phyloP scores from a whole-genome alignment of 2,113 vertebrate species.

The Pterocles orientalis region DNA sequence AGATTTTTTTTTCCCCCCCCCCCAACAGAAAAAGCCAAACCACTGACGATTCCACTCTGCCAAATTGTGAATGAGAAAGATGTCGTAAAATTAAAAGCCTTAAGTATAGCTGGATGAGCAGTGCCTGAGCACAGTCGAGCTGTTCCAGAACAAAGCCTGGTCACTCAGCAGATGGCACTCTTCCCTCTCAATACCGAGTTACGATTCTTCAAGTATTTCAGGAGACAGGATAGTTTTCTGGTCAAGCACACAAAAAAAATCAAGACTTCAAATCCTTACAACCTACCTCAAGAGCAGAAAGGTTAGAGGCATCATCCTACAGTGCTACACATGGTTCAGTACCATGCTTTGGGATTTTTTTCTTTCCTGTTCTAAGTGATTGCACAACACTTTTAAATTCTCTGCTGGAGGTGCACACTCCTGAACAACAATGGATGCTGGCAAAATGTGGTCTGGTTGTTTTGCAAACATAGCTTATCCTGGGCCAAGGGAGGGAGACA shows the following conservation, averaged over 20 bases:
- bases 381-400: background rate
- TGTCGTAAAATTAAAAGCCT: fast-evolving
- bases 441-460: background rate
- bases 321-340: fast-evolving
- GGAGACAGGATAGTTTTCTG: fast-evolving
- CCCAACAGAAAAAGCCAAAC: background rate
- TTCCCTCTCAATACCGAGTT: background rate
- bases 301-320: background rate
- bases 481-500: background rate
- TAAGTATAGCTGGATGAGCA: fast-evolving
- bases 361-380: background rate
- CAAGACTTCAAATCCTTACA: background rate
- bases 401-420: background rate
- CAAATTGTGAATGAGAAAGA: fast-evolving
- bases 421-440: background rate
- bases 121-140: background rate
- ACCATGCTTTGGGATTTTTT: background rate
- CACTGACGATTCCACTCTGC: background rate
- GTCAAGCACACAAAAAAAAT: fast-evolving
- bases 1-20: no score
- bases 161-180: conserved; percentile 47
- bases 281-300: background rate
- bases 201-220: background rate
- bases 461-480: background rate
- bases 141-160: background rate